A percentile compares a stretch with the other conserved stretches of the same genome.
Evolutionary conservation across 2,888 invertebrate genomes (phyloP).

Genomic region (Cephus pygmeus): DNA sequence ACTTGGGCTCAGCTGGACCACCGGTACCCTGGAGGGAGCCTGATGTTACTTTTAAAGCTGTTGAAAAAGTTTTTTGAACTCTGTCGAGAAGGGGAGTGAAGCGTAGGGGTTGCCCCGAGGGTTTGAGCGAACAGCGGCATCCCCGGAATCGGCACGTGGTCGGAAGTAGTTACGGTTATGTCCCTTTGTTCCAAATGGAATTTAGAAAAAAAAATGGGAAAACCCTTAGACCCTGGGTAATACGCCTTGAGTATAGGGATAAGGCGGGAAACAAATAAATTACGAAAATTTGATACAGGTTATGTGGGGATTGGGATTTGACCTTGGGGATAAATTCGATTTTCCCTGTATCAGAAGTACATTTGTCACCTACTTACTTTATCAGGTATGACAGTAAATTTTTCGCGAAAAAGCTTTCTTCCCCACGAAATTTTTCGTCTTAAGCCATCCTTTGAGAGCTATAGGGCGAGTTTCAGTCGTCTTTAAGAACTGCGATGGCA

Average conservation of each 20-base stretch:
- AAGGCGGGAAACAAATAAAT: neutral
- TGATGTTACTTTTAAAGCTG: neutral
- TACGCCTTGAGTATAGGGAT: neutral
- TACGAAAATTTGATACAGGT: neutral
- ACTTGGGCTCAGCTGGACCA: neutral
- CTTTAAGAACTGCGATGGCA: neutral
- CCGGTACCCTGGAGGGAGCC: neutral
- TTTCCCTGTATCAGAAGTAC: neutral
- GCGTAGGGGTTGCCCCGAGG: neutral
- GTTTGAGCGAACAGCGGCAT: neutral
- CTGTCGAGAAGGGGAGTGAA: neutral
- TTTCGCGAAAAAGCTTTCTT: neutral
- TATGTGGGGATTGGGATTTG: neutral
- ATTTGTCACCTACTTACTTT: neutral
- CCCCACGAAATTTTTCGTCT: neutral
- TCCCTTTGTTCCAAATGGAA: neutral
- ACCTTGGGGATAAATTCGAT: neutral
- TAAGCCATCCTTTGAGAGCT: neutral
- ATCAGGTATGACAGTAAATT: neutral
- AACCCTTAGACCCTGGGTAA: neutral
- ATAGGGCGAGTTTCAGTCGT: neutral
- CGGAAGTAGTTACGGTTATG: neutral
- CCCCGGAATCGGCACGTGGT: neutral
- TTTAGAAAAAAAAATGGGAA: neutral
- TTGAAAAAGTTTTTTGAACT: neutral